A percentile compares a stretch with the other conserved stretches of the same genome.
phyloP scores from a whole-genome alignment of 1,140 invertebrate genomes.

The Microvelia longipes region DNA sequence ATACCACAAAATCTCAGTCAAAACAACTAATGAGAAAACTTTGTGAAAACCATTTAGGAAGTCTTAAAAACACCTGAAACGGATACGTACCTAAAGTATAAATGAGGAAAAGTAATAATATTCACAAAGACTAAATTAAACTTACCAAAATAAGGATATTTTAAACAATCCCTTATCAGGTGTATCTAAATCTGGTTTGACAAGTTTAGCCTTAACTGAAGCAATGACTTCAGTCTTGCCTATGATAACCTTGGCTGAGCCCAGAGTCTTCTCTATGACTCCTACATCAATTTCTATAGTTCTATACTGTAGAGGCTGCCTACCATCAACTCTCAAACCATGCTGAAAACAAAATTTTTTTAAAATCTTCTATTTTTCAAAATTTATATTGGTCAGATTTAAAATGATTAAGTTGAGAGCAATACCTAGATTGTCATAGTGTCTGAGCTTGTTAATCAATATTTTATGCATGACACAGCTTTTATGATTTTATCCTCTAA shows the following conservation, averaged over 20 bases:
- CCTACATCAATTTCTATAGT: constrained; percentile 9
- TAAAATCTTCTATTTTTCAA: no score
- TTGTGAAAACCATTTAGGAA: no score
- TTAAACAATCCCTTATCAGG: constrained; percentile 9
- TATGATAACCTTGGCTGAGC: constrained; percentile 6
- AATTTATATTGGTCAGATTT: no score
- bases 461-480: no score
- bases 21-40: no score
- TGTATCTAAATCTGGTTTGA: neutral
- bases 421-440: no score
- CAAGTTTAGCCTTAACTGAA: constrained; percentile 9
- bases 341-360: constrained; percentile 7
- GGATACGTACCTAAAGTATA: no score
- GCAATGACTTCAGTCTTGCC: constrained; percentile 12
- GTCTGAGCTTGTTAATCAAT: no score
- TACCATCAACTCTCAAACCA: constrained; percentile 9
- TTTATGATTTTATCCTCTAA: no score
- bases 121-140: neutral
- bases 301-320: constrained; percentile 5
- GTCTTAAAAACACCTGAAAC: no score
- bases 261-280: constrained; percentile 7
- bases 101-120: neutral
- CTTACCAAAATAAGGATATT: neutral
- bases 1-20: no score
- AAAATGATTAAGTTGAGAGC: no score